Conservation (phyloP, 2,888 invertebrate genomes). For the Idaea aversata region DNA sequence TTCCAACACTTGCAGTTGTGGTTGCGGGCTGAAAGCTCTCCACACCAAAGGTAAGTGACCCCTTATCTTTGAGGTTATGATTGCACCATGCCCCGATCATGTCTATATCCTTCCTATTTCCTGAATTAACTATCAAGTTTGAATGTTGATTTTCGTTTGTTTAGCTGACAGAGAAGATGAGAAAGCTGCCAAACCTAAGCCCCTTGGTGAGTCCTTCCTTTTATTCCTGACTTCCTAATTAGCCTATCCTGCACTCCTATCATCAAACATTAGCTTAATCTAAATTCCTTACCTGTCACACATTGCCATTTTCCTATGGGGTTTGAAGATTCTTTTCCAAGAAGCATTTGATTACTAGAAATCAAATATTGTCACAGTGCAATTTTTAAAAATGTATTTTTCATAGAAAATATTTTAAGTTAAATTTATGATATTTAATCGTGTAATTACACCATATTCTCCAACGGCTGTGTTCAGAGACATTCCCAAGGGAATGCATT, state of each 20-base stretch:
- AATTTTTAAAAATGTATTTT: too few relatives aligned
- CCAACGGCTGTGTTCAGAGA: too few relatives aligned
- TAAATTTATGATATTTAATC: too few relatives aligned
- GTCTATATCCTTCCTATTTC: slow-evolving; percentile 6
- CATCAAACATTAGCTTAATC: neutral
- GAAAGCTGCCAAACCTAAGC: slow-evolving; percentile 45
- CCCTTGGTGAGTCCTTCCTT: slow-evolving; percentile 61
- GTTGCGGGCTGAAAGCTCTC: slow-evolving; percentile 82
- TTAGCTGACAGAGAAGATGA: slow-evolving; percentile 54
- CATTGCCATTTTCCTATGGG: too few relatives aligned
- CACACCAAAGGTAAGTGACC: slow-evolving; percentile 85
- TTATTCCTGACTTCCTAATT: neutral
- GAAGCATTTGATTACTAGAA: too few relatives aligned
- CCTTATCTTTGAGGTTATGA: slow-evolving; percentile 59
- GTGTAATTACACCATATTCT: too few relatives aligned
- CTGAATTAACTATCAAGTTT: slow-evolving; percentile 9
- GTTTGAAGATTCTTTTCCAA: slow-evolving; percentile 2
- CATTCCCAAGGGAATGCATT: neutral
- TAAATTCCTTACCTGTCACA: too few relatives aligned
- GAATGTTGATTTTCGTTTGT: slow-evolving; percentile 21
- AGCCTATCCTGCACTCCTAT: slow-evolving; percentile 23
- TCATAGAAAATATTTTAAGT: too few relatives aligned
- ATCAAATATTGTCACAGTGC: too few relatives aligned
- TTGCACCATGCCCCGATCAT: slow-evolving; percentile 55
- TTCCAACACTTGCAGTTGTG: slow-evolving; percentile 84